phyloP scores from a whole-genome alignment of 2,797 vertebrate species.

The Melanotaenia maccullochi region DNA sequence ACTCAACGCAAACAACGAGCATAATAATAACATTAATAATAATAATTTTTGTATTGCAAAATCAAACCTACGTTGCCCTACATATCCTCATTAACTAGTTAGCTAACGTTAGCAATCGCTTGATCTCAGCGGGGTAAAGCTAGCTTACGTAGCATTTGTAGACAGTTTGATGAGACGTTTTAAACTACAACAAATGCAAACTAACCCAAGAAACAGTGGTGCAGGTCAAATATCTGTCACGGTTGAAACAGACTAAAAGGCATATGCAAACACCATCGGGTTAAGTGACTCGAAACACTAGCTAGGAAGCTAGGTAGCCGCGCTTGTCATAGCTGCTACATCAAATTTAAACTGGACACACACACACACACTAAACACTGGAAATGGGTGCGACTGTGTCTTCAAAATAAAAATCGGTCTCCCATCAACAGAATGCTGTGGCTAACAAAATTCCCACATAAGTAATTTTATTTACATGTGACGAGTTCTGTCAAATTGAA shows the following conservation, averaged over 20 bases:
- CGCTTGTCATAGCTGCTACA: slow-evolving; percentile 48
- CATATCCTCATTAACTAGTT: slow-evolving; percentile 22
- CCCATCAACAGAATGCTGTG: neutral
- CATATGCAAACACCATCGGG: slow-evolving; percentile 56
- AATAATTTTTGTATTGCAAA: neutral
- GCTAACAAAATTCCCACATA: neutral
- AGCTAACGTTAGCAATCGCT: slow-evolving; percentile 35
- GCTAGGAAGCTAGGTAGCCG: slow-evolving; percentile 55
- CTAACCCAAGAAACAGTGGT: neutral
- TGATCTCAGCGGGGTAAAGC: slow-evolving; percentile 23
- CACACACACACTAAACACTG: neutral
- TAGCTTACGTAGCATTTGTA: slow-evolving; percentile 54
- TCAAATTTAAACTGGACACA: neutral
- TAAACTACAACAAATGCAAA: neutral
- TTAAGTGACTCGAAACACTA: slow-evolving; percentile 56
- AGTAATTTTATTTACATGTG: neutral
- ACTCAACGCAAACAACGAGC: neutral
- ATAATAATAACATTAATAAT: neutral
- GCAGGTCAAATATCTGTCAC: slow-evolving; percentile 3
- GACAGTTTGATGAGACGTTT: slow-evolving; percentile 24
- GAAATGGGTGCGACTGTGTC: neutral
- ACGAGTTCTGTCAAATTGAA: no score
- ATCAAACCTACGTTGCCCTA: neutral
- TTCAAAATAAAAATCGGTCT: slow-evolving; percentile 51
- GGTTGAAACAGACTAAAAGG: slow-evolving; percentile 15